phyloP scores from a whole-genome alignment of 2,797 vertebrate species.

The Aphelocoma californica region DNA sequence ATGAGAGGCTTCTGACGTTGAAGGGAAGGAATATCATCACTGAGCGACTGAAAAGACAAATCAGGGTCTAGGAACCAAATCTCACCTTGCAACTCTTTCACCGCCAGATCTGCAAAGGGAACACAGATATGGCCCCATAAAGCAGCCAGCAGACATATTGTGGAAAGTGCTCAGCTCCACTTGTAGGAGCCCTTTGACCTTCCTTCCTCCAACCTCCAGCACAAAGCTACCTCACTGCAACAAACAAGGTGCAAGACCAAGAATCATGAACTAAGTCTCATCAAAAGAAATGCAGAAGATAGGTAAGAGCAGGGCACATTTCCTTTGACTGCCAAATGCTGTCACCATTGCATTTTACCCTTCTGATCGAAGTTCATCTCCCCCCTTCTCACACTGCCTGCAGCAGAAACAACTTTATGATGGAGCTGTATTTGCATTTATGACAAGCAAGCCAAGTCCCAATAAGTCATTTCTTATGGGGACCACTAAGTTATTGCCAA shows the following conservation, averaged over 20 bases:
- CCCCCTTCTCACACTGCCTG: neutral
- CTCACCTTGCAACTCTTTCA: constrained; percentile 68
- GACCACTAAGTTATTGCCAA: neutral
- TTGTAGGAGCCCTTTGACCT: neutral
- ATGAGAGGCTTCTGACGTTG: neutral
- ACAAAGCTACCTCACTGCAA: neutral
- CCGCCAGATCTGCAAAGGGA: constrained; percentile 49
- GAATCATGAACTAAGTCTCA: neutral
- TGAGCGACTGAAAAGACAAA: neutral
- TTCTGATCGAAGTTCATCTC: neutral
- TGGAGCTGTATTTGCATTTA: neutral
- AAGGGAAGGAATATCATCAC: neutral
- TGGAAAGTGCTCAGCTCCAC: neutral
- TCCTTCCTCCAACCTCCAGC: neutral
- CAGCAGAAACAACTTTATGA: neutral
- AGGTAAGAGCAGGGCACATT: neutral
- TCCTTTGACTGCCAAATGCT: neutral
- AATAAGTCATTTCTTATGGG: neutral
- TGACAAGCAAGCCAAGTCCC: neutral
- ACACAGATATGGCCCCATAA: neutral
- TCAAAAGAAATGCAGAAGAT: neutral
- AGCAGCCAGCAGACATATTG: neutral
- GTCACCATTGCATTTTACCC: neutral
- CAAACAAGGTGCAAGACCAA: neutral
- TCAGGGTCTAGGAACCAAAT: neutral